Conservation (phyloP, 1,140 invertebrate genomes). For the Zaprionus ornatus region DNA sequence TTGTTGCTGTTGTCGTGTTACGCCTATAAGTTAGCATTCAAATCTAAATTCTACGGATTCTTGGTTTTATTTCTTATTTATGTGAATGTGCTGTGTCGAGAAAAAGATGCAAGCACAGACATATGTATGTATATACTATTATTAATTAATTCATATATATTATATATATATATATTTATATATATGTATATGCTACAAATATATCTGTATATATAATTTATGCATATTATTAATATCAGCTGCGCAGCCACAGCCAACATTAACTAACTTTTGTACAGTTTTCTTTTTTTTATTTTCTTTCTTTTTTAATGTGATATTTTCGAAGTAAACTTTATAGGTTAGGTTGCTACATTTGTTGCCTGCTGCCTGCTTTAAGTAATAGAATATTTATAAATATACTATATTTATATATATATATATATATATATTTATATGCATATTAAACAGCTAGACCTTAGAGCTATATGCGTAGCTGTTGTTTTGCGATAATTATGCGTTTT, state of each 20-base stretch:
- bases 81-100: conserved; percentile 60
- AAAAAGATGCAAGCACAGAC: conserved; percentile 70
- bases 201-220: conserved; percentile 62
- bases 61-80: conserved; percentile 46
- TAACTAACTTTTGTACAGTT: conserved; percentile 73
- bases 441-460: conserved; percentile 68
- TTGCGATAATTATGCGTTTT: conserved; percentile 63
- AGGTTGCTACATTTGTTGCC: conserved; percentile 65
- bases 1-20: conserved; percentile 37
- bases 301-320: conserved; percentile 66
- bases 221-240: conserved; percentile 48
- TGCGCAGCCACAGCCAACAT: conserved; percentile 51
- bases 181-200: conserved; percentile 46
- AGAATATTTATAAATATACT: conserved; percentile 32
- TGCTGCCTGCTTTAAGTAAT: conserved; percentile 66
- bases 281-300: conserved; percentile 32
- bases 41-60: conserved; percentile 67
- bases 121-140: conserved; percentile 53
- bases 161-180: conserved; percentile 46
- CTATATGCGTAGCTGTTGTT: conserved; percentile 64
- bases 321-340: conserved; percentile 67
- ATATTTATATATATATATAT: conserved; percentile 42
- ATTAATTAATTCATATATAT: conserved; percentile 54
- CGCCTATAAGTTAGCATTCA: conserved; percentile 64
- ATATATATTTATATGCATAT: conserved; percentile 66